Evolutionary conservation across 1,140 invertebrate species (phyloP), one percentile per base, ranked within the genome.

Genomic region (Drosophila sulfurigaster): DNA sequence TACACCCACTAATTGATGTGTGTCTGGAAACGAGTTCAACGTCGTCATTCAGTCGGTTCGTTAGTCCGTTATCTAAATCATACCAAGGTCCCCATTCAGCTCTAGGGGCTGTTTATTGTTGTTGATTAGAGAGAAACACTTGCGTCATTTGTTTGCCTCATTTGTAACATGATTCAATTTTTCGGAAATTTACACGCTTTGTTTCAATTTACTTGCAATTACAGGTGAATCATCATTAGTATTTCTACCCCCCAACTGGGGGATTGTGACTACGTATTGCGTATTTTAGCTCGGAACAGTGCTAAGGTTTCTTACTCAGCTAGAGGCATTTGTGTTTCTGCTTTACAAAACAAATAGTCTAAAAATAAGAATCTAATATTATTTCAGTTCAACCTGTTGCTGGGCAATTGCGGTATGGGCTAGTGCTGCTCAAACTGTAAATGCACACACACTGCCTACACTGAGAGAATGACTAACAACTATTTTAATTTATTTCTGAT

Each of bases 111-210:
- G 51, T 54, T 51, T 54, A 30, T 30, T 56, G n/a, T 57, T 57
- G 32, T 45, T 49, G 28, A n/a, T 41, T 59, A 38, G 32, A n/a
- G 11, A 4, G 35, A 16, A 32, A 15, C 46, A 30, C 52, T 30
- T 83, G 81, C 81, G 81, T 54, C 32, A 65, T 20, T 15, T 1
- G 43, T 45, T 58, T 32, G 51, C 25, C 60, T 83, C 73, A 59
- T 73, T 69, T 73, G 81, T 70, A 83, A 79, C 66, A 32, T 83
- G 80, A 82, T 35, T 82, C 79, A 79, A 2, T 15, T 56, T 54
- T 67, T 60, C 28, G n/a, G 49, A 5, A 52, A 67, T 15, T 52
- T 46, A 59, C 41, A 25, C 57, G 15, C 45, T 57, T 38, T 16
- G 28, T 54, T 43, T n/a, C 11, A 41, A 28, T 16, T 25, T 62